Percentiles rank a stretch among this genome's conserved stretches.
phyloP scores from a whole-genome alignment of 2,888 invertebrate species.

The Pyrochroa serraticornis region DNA sequence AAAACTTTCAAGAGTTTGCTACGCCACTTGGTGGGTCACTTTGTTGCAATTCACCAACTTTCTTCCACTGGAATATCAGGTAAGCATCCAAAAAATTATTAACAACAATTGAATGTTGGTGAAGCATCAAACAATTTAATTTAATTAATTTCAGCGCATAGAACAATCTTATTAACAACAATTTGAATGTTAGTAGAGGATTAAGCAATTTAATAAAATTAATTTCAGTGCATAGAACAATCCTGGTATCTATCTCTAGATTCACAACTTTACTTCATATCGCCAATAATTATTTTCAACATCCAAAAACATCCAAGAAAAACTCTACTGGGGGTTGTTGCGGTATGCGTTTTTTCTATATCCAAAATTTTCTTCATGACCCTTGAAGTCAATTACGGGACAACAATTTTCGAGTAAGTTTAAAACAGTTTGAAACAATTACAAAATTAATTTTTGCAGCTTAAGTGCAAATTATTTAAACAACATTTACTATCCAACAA shows the following conservation, averaged over 20 bases:
- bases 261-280: constrained; percentile 61
- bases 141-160: no score
- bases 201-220: no score
- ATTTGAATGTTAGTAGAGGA: no score
- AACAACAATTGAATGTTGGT: no score
- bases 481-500: constrained; percentile 33
- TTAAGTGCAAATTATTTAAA: constrained; percentile 16
- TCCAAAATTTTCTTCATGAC: constrained; percentile 24
- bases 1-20: constrained; percentile 38
- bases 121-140: no score
- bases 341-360: constrained; percentile 25
- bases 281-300: constrained; percentile 59
- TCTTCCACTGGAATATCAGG: constrained; percentile 13
- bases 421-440: neutral
- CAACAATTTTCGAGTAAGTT: constrained; percentile 28
- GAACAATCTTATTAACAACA: no score
- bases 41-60: constrained; percentile 51
- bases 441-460: constrained; percentile 16
- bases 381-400: constrained; percentile 19
- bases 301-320: constrained; percentile 52
- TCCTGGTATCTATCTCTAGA: constrained; percentile 65
- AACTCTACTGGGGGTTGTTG: constrained; percentile 14
- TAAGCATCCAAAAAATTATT: constrained; percentile 5
- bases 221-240: constrained; percentile 58
- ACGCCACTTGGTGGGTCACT: constrained; percentile 49